Evolutionary conservation across 2,113 vertebrate species (phyloP).

Genomic region (Chlorocebus sabaeus): DNA sequence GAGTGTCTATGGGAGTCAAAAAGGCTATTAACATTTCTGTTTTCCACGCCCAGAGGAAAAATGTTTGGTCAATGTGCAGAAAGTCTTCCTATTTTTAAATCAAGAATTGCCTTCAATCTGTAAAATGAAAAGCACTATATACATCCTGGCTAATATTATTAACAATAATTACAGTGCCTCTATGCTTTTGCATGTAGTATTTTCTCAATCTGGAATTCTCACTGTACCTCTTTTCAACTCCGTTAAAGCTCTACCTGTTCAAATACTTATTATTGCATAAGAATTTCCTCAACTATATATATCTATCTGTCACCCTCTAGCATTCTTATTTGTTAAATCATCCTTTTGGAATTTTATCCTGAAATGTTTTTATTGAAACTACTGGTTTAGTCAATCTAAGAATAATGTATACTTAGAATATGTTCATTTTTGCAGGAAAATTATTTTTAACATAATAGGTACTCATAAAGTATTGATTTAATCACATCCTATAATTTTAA

Average conservation of each 20-base stretch:
- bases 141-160: neutral
- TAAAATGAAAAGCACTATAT: neutral
- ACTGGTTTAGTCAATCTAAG: neutral
- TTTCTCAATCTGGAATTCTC: neutral
- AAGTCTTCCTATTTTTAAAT: neutral
- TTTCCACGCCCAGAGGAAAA: neutral
- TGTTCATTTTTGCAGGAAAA: neutral
- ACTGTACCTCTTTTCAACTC: neutral
- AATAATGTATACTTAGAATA: neutral
- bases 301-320: neutral
- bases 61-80: neutral
- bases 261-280: neutral
- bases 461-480: neutral
- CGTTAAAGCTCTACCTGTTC: neutral
- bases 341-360: neutral
- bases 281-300: neutral
- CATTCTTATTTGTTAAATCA: neutral
- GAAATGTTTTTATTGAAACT: constrained; percentile 1
- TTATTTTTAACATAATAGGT: neutral
- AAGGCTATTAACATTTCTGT: neutral
- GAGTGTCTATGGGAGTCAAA: neutral
- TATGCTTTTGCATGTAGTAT: neutral
- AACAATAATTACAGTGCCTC: neutral
- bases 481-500: neutral
- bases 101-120: neutral